These are phyloP conservation scores for Penaeus japonicus DNA, from an alignment of 1,140 invertebrate genomes.

Conservation along the genomic window DNA sequence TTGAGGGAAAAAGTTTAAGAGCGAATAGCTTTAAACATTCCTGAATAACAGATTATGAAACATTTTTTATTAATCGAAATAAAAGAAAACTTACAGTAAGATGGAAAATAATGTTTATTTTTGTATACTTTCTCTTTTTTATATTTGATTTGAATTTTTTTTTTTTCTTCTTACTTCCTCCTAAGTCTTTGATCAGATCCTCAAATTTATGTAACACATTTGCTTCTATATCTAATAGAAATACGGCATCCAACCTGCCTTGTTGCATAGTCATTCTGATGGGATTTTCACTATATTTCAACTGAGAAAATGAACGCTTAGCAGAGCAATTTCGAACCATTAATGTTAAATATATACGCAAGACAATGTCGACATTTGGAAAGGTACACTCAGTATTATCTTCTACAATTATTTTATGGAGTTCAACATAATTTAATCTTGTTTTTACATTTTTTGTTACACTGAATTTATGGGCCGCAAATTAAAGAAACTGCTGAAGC, in stretches of 20 bases:
- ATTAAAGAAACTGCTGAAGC: background rate
- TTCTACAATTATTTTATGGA: background rate
- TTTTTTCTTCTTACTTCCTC: background rate
- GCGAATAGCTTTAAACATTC: too few species aligned
- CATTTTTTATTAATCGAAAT: too few species aligned
- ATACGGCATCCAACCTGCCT: background rate
- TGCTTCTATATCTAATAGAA: background rate
- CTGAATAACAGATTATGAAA: too few species aligned
- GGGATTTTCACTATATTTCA: background rate
- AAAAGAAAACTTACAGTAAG: background rate
- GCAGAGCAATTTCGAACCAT: background rate
- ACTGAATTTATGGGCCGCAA: background rate
- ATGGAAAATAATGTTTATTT: background rate
- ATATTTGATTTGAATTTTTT: too few species aligned
- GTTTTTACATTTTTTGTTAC: background rate
- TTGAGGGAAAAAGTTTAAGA: too few species aligned
- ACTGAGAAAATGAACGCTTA: background rate
- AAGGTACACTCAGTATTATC: background rate
- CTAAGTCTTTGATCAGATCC: slow-evolving; percentile 19
- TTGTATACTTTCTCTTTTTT: background rate
- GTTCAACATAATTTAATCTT: background rate
- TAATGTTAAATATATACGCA: slow-evolving; percentile 8
- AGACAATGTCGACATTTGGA: background rate
- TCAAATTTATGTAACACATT: background rate
- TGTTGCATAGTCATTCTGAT: background rate